These are phyloP conservation scores for Mus caroli DNA, from an alignment of 2,797 vertebrate species.

Conservation along the genomic window DNA sequence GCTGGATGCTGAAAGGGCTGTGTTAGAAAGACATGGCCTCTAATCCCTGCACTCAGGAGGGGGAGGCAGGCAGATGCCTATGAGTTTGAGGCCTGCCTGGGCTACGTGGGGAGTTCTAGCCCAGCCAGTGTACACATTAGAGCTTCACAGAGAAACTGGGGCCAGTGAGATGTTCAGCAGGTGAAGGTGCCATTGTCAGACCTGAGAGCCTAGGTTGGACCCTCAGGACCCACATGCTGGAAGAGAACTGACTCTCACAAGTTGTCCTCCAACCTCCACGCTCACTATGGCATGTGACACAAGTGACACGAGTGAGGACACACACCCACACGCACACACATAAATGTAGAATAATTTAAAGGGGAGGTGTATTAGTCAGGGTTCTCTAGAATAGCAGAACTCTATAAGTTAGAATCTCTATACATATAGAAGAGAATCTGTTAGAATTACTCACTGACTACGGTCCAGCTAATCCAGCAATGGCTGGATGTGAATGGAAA, in stretches of 20 bases:
- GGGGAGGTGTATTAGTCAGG: not conserved
- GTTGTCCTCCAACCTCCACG: too few relatives aligned
- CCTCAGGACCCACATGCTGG: not conserved
- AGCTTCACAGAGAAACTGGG: not conserved
- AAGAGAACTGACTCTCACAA: not conserved
- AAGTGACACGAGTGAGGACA: not conserved
- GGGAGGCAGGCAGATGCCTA: not conserved
- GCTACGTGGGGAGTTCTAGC: not conserved
- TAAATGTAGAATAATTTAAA: not conserved
- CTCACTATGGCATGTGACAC: not conserved
- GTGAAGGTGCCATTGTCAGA: not conserved
- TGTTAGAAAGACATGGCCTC: slow-evolving; percentile 7
- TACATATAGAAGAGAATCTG: not conserved
- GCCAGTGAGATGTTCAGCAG: not conserved
- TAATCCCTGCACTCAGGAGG: not conserved
- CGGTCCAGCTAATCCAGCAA: not conserved
- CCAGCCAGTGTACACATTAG: not conserved
- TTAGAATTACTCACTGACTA: not conserved
- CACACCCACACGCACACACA: not conserved
- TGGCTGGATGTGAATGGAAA: not conserved
- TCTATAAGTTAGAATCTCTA: too few relatives aligned
- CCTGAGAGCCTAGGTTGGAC: not conserved
- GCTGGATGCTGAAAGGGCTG: not conserved
- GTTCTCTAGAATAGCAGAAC: not conserved
- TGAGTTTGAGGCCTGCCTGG: not conserved